Percentiles rank a stretch among this genome's conserved stretches.
phyloP scores from a whole-genome alignment of 35 echinoderm and acorn worm species.

The Apostichopus japonicus region DNA sequence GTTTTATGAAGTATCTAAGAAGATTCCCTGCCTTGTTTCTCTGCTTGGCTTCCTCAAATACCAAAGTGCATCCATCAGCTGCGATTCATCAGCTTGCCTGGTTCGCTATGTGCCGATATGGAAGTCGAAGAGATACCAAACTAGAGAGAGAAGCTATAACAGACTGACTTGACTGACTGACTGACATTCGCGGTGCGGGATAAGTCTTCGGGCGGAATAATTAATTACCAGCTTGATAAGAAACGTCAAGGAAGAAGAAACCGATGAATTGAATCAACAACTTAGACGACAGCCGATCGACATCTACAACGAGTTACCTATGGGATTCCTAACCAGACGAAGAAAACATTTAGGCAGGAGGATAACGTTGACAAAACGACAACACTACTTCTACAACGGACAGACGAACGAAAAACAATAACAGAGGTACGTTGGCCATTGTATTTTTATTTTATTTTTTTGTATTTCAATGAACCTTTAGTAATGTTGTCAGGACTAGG shows the following conservation, averaged over 20 bases:
- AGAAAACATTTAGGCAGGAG: background rate
- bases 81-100: background rate
- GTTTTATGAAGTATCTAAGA: slow-evolving; percentile 1
- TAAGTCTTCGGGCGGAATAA: slow-evolving; percentile 37
- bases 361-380: background rate
- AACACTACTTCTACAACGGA: no score
- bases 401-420: no score
- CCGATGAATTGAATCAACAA: slow-evolving; percentile 4
- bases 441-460: background rate
- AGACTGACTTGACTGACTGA: background rate
- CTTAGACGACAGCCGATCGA: background rate
- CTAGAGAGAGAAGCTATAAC: background rate
- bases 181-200: background rate
- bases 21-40: background rate
- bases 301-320: background rate
- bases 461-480: no score
- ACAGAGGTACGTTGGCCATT: no score
- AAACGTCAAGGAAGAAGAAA: background rate
- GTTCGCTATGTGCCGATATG: no score
- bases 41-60: slow-evolving; percentile 27
- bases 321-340: background rate
- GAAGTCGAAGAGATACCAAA: background rate
- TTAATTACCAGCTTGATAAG: slow-evolving; percentile 27
- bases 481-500: no score
- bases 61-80: slow-evolving; percentile 40